Base-by-base conservation (phyloP, 2,797 vertebrate genomes). In the Agapornis canus region DNA sequence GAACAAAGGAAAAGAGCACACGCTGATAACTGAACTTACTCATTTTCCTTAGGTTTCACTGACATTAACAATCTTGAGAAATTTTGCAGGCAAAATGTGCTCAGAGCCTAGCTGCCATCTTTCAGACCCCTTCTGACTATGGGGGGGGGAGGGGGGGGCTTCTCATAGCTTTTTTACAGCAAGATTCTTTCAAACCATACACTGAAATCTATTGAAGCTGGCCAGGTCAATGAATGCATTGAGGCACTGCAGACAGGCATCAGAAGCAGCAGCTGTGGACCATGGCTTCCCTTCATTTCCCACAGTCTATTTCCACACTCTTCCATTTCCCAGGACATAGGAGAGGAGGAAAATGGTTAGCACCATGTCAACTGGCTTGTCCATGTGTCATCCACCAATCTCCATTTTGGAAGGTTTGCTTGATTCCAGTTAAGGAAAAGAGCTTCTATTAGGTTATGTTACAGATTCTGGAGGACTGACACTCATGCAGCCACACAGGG, bases 351-450 rank as follows among this genome's bases (percentile, higher is more conserved):
- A 22, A 23, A 69, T 20, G 21, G 26, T 52, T 77, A 76, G 32
- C 17, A 47, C 10, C 0, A 0, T 1, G 0, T n/a, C 59, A 78
- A 69, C 4, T 40, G 63, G 42, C 54, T 48, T 64, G 37, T 39
- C 11, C 42, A 23, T 5, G 21, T 49, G 39, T 43, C 66, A 72
- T n/a, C 45, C 60, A 86, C 20, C 25, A n/a, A 11, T 6, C 27
- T 27, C n/a, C 43, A 51, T 63, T 85, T 20, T 77, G 48, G 82
- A 94, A 95, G 15, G 27, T 26, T 17, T 31, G 20, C 18, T n/a
- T 54, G 35, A 79, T 42, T n/a, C 66, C 35, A 72, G 0, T 3
- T 25, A 75, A 76, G 52, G n/a, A 72, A 82, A 81, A 92, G 35
- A 79, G 27, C 59, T 31, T 61, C 63, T 49, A 8, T 12, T 29